Evolutionary conservation across 2,888 invertebrate genomes (phyloP).

Genomic region (Ochropleura plecta): DNA sequence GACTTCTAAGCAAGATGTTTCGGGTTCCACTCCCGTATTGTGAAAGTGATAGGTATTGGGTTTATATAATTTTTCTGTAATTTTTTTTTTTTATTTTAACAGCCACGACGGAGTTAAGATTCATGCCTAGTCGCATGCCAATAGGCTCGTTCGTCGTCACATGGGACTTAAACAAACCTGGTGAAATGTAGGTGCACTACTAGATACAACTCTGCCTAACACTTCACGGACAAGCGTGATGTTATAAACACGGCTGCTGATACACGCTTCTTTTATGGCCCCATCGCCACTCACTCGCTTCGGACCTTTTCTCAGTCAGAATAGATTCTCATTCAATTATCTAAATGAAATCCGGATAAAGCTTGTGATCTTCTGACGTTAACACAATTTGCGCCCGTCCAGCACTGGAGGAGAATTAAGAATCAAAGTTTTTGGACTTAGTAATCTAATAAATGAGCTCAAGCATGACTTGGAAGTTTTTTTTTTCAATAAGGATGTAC

Average conservation of each 20-base stretch:
- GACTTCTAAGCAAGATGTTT: not conserved
- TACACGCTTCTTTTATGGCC: constrained; percentile 68
- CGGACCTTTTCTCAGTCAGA: constrained; percentile 85
- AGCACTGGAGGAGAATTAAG: constrained; percentile 75
- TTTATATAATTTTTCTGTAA: no score
- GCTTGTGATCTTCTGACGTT: constrained; percentile 84
- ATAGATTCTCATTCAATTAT: constrained; percentile 90
- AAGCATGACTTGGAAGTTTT: constrained; percentile 55
- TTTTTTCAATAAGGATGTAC: constrained; percentile 37
- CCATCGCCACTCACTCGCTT: constrained; percentile 66
- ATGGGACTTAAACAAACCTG: not conserved
- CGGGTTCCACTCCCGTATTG: not conserved
- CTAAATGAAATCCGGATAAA: constrained; percentile 89
- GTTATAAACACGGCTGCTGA: not conserved
- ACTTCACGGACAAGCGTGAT: not conserved
- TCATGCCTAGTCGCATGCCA: not conserved
- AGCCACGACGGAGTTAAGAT: not conserved
- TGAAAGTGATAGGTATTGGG: not conserved
- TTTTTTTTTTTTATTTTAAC: not conserved
- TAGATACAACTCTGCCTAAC: not conserved
- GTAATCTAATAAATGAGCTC: constrained; percentile 73
- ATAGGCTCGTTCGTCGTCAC: not conserved
- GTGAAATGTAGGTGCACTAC: not conserved
- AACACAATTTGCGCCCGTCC: constrained; percentile 85
- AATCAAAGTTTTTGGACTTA: constrained; percentile 73